A percentile compares a stretch with the other conserved stretches of the same genome.
Conservation (phyloP, 2,888 invertebrate species). For the Temnothorax unifasciatus region DNA sequence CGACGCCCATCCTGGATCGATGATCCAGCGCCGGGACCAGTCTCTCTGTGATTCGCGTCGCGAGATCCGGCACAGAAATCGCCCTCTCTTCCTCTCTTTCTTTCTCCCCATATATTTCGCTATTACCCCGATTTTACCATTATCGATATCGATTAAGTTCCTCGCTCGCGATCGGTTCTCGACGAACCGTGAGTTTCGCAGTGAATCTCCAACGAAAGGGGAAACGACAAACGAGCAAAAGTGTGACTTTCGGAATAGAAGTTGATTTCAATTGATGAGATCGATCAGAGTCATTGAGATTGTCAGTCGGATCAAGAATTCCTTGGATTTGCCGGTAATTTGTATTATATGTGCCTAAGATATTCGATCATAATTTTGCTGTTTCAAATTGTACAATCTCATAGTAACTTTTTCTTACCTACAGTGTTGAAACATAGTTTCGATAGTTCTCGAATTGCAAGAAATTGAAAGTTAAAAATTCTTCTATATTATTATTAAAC, state of each 20-base stretch:
- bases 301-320: constrained; percentile 11
- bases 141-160: constrained; percentile 3
- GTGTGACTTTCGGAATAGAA: constrained; percentile 2
- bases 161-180: not conserved
- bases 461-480: not conserved
- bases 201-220: constrained; percentile 1
- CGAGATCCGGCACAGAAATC: constrained; percentile 73
- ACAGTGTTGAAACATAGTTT: no score
- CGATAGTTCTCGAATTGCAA: not conserved
- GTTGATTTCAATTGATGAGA: constrained; percentile 3
- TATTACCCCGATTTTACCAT: not conserved
- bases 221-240: not conserved
- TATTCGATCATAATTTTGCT: not conserved
- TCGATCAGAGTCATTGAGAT: not conserved
- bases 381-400: not conserved
- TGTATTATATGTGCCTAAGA: not conserved
- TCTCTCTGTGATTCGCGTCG: constrained; percentile 84
- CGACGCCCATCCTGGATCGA: constrained; percentile 84
- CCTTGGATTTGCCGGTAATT: constrained; percentile 30
- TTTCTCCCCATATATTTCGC: not conserved
- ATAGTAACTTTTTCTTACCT: not conserved
- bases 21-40: constrained; percentile 82
- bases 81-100: not conserved
- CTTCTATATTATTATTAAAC: not conserved
- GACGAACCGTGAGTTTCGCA: constrained; percentile 1